Evolutionary conservation across 1,140 invertebrate species (phyloP), one percentile per base, ranked within the genome.

Genomic region (Drosophila pectinifera): DNA sequence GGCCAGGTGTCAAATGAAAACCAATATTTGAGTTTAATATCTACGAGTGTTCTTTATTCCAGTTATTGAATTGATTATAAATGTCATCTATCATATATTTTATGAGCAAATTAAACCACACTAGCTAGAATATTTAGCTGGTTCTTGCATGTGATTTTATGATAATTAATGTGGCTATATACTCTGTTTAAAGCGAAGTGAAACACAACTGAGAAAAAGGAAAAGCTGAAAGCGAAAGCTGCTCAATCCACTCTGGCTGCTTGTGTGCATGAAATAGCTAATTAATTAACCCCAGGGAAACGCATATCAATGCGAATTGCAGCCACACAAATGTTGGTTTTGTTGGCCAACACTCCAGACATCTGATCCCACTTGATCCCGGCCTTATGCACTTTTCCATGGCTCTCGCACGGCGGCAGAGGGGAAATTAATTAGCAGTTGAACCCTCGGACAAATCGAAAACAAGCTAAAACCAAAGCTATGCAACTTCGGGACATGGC

Each of bases 391-490:
- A 49, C 26, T 43, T 42, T 68, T 51, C 36, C 59, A 13, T 42
- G 16, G 14, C 43, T 26, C 26, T 34, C 18, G 48, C 36, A 55
- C 28, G 31, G 67, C 49, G 63, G 39, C 41, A 67, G 62, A 65
- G 11, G 62, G 48, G 46, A 62, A 67, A 84, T 84, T 76, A 76
- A 83, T 84, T 73, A 64, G 43, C 65, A 67, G 24, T 39, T 31
- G 18, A 39, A 51, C 8, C 62, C 54, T 26, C 36, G 26, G 18
- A 42, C 41, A 48, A 56, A 77, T 46, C 63, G 39, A 49, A 75
- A 41, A 55, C 46, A 45, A 73, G 42, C 48, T 39, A 45, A 54
- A 43, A 16, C 34, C 13, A 4, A 38, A 43, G 26, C 53, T 36
- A 45, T 55, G 42, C 20, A 53, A 55, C 14, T n/a, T 39, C 0